These are phyloP conservation scores for Ormyrus pomaceus DNA, from an alignment of 2,888 invertebrate genomes.

Conservation along the genomic window DNA sequence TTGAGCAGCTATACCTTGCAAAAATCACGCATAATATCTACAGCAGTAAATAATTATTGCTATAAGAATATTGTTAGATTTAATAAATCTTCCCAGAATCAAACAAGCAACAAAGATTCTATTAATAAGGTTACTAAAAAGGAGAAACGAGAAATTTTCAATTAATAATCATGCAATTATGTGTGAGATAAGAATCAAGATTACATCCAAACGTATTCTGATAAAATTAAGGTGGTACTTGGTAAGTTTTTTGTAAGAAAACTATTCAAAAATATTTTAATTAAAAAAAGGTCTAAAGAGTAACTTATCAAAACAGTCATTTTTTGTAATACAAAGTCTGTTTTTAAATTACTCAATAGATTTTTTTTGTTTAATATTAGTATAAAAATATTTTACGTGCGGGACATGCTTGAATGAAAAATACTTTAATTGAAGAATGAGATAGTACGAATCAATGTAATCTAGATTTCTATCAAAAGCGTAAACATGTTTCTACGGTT, in stretches of 20 bases:
- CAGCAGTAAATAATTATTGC: constrained; percentile 63
- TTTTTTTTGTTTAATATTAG: constrained; percentile 37
- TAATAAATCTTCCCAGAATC: constrained; percentile 67
- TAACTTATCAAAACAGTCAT: constrained; percentile 22
- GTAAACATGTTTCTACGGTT: constrained; percentile 65
- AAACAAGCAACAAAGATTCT: constrained; percentile 63
- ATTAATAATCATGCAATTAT: constrained; percentile 59
- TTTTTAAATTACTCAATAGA: constrained; percentile 40
- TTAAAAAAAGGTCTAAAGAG: constrained; percentile 37
- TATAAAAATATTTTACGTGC: constrained; percentile 37
- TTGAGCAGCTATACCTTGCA: constrained; percentile 57
- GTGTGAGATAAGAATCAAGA: constrained; percentile 48
- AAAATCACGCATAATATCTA: constrained; percentile 60
- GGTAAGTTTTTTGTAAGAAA: constrained; percentile 49
- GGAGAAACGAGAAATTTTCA: constrained; percentile 65
- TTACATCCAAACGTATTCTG: constrained; percentile 49
- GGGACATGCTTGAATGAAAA: constrained; percentile 41
- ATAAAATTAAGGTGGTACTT: constrained; percentile 42
- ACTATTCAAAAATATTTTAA: constrained; percentile 27
- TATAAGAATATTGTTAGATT: constrained; percentile 65
- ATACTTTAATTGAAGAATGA: constrained; percentile 23
- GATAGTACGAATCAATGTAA: constrained; percentile 54
- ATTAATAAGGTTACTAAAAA: constrained; percentile 67
- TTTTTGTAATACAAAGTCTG: constrained; percentile 19
- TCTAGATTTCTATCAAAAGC: constrained; percentile 63